These are phyloP conservation scores for Drosophila micromelanica DNA, from an alignment of 1,140 invertebrate genomes.

Conservation along the genomic window DNA sequence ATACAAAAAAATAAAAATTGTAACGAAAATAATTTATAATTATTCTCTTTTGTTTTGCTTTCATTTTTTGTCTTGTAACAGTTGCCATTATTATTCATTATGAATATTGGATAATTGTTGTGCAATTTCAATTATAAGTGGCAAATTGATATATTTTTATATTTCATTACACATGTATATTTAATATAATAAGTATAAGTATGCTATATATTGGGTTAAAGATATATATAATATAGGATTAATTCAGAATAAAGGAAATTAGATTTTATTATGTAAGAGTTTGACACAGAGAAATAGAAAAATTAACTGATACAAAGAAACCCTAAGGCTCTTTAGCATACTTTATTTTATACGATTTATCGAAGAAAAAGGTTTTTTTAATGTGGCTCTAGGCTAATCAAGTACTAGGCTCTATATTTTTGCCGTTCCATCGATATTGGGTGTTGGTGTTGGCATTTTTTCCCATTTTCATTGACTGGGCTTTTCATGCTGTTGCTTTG, in stretches of 20 bases:
- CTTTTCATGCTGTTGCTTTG: neutral
- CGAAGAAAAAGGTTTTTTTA: no score
- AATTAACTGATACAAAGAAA: no score
- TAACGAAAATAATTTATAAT: conserved; percentile 34
- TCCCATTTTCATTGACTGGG: conserved; percentile 7
- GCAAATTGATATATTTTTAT: neutral
- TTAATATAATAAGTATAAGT: neutral
- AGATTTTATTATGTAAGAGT: neutral
- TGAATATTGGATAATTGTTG: conserved; percentile 32
- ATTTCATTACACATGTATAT: conserved; percentile 1
- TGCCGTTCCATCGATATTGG: neutral
- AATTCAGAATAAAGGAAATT: neutral
- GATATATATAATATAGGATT: no score
- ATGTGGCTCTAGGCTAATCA: neutral
- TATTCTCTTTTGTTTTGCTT: conserved; percentile 38
- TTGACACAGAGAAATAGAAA: no score
- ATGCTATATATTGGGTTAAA: no score
- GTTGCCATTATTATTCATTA: conserved; percentile 17
- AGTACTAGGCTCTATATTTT: neutral
- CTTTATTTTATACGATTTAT: no score
- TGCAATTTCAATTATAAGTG: conserved; percentile 24
- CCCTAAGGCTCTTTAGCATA: no score
- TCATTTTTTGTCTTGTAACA: conserved; percentile 25
- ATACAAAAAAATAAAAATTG: conserved; percentile 12
- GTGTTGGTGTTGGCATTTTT: neutral